Conservation (phyloP, 2,888 invertebrate genomes). For the Lampropteryx suffumata region DNA sequence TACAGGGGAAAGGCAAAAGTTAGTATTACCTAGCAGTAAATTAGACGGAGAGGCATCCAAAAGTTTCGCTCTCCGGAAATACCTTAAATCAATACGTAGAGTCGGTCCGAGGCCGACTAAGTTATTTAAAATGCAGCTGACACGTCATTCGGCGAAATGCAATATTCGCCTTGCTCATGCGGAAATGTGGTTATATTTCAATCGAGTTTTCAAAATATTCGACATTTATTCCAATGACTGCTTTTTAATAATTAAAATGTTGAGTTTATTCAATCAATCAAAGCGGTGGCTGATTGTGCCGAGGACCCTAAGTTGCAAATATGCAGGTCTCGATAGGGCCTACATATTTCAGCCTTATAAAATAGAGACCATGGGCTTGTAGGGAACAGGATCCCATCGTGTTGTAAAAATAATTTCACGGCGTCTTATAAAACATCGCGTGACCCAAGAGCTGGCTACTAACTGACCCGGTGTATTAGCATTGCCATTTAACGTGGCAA, state of each 20-base stretch:
- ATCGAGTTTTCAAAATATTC: constrained; percentile 53
- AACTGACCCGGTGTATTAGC: too few relatives aligned
- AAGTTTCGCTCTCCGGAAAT: constrained; percentile 44
- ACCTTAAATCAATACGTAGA: constrained; percentile 50
- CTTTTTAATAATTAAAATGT: constrained; percentile 46
- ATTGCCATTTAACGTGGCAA: too few relatives aligned
- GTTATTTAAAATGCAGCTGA: constrained; percentile 80
- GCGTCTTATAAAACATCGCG: too few relatives aligned
- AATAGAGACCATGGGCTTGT: too few relatives aligned
- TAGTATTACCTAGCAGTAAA: constrained; percentile 21
- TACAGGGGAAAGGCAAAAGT: constrained; percentile 8
- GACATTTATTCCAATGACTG: constrained; percentile 43
- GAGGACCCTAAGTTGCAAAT: too few relatives aligned
- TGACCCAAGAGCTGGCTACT: too few relatives aligned
- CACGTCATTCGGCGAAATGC: constrained; percentile 74
- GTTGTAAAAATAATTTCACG: too few relatives aligned
- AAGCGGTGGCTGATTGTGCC: too few relatives aligned
- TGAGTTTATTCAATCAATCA: constrained; percentile 44
- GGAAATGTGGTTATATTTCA: constrained; percentile 71
- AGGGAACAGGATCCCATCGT: too few relatives aligned
- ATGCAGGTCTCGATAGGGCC: too few relatives aligned
- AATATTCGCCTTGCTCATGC: constrained; percentile 74
- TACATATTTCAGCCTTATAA: too few relatives aligned
- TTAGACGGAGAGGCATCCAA: constrained; percentile 29
- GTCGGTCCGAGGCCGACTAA: constrained; percentile 54